A percentile compares a stretch with the other conserved stretches of the same genome.
Evolutionary conservation across 2,113 vertebrate species (phyloP).

Genomic region (Forbesichthys agassizii): DNA sequence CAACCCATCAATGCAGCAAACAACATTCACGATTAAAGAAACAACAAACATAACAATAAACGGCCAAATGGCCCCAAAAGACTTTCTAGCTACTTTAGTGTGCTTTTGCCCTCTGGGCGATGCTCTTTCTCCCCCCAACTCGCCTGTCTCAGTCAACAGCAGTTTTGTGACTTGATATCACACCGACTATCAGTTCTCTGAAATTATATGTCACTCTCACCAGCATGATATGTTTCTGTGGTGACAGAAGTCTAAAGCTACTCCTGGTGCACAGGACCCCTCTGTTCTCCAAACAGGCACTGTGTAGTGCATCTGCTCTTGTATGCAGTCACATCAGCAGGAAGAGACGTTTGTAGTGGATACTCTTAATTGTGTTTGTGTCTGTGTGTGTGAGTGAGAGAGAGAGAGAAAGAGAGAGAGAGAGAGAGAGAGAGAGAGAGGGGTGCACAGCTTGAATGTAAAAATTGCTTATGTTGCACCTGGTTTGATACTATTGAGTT

Average conservation of each 20-base stretch:
- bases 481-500: not conserved
- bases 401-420: not conserved
- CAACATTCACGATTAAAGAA: too few relatives aligned
- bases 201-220: slow-evolving; percentile 72
- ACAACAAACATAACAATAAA: too few relatives aligned
- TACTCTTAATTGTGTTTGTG: slow-evolving; percentile 34
- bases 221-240: slow-evolving; percentile 53
- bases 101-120: slow-evolving; percentile 60
- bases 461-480: not conserved
- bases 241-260: slow-evolving; percentile 40
- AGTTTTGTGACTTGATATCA: slow-evolving; percentile 68
- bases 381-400: not conserved
- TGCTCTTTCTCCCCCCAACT: slow-evolving; percentile 38
- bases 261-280: slow-evolving; percentile 17
- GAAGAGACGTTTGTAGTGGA: slow-evolving; percentile 12
- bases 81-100: slow-evolving; percentile 55
- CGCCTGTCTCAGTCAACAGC: slow-evolving; percentile 58
- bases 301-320: slow-evolving; percentile 25
- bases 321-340: slow-evolving; percentile 13
- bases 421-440: slow-evolving; percentile 5
- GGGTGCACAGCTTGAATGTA: not conserved
- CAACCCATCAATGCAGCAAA: too few relatives aligned
- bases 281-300: slow-evolving; percentile 35
- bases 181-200: slow-evolving; percentile 66
- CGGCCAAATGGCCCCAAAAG: too few relatives aligned